These are phyloP conservation scores for Brotula barbata DNA, from an alignment of 2,797 vertebrate genomes.

Conservation along the genomic window DNA sequence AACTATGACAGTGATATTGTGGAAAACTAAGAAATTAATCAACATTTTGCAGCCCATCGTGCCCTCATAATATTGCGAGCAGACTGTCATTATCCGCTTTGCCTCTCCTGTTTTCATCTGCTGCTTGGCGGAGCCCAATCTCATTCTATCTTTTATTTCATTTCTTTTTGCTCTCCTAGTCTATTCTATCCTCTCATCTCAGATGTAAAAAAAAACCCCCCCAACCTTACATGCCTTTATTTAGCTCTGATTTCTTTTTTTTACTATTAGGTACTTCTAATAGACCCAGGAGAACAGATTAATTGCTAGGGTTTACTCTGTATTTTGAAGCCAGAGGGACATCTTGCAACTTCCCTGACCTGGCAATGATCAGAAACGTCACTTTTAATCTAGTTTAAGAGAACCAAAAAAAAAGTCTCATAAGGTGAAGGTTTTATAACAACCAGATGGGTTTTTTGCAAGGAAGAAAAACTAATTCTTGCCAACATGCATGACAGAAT, in stretches of 20 bases:
- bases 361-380: too few relatives aligned
- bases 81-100: slow-evolving; percentile 47
- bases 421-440: too few relatives aligned
- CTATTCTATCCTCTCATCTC: too few relatives aligned
- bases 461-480: too few relatives aligned
- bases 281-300: not conserved
- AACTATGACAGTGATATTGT: not conserved
- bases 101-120: slow-evolving; percentile 33
- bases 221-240: not conserved
- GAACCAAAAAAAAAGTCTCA: too few relatives aligned
- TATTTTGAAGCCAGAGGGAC: not conserved
- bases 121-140: slow-evolving; percentile 31
- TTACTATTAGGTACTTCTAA: too few relatives aligned
- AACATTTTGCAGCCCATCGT: slow-evolving; percentile 47
- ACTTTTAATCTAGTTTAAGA: too few relatives aligned
- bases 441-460: too few relatives aligned
- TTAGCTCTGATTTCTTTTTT: not conserved
- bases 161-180: too few relatives aligned
- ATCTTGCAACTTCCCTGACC: too few relatives aligned
- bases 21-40: slow-evolving; percentile 11
- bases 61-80: slow-evolving; percentile 31
- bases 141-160: slow-evolving; percentile 34
- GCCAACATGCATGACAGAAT: too few relatives aligned
- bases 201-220: too few relatives aligned
- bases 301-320: not conserved